Conservation (phyloP, 2,113 vertebrate species). For the Tangachromis dhanisi region DNA sequence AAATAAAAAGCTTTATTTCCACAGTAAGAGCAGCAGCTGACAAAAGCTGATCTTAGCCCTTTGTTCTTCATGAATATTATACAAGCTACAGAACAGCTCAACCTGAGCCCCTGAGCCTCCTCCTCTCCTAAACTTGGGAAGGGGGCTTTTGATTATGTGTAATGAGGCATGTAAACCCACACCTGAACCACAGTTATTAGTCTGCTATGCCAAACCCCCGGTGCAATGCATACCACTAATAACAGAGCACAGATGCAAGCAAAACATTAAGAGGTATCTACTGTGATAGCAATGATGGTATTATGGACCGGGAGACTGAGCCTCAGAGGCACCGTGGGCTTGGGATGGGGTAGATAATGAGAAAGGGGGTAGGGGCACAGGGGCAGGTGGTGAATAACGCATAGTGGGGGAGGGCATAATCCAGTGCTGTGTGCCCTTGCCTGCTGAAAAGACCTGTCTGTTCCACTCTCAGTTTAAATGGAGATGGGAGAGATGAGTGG, state of each 20-base stretch:
- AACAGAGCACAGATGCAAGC: slow-evolving; percentile 21
- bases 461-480: slow-evolving; percentile 47
- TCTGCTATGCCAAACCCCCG: background rate
- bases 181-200: slow-evolving; percentile 47
- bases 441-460: slow-evolving; percentile 58
- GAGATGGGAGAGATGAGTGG: slow-evolving; percentile 33
- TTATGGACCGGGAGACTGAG: background rate
- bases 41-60: slow-evolving; percentile 27
- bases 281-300: slow-evolving; percentile 3
- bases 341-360: slow-evolving; percentile 48
- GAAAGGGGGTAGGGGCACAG: slow-evolving; percentile 20
- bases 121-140: background rate
- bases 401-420: slow-evolving; percentile 56
- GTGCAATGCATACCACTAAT: background rate
- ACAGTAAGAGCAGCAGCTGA: slow-evolving; percentile 2
- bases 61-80: slow-evolving; percentile 39
- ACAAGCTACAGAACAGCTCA: slow-evolving; percentile 12
- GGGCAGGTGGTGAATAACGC: slow-evolving; percentile 64
- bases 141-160: slow-evolving; percentile 24
- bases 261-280: slow-evolving; percentile 1
- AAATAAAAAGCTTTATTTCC: slow-evolving; percentile 22
- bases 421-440: slow-evolving; percentile 42
- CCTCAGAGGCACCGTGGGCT: slow-evolving; percentile 32
- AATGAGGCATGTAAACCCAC: slow-evolving; percentile 48
- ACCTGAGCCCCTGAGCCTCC: background rate